These are phyloP conservation scores for Eristalinus aeneus DNA, from an alignment of 2,888 invertebrate species.

Conservation along the genomic window DNA sequence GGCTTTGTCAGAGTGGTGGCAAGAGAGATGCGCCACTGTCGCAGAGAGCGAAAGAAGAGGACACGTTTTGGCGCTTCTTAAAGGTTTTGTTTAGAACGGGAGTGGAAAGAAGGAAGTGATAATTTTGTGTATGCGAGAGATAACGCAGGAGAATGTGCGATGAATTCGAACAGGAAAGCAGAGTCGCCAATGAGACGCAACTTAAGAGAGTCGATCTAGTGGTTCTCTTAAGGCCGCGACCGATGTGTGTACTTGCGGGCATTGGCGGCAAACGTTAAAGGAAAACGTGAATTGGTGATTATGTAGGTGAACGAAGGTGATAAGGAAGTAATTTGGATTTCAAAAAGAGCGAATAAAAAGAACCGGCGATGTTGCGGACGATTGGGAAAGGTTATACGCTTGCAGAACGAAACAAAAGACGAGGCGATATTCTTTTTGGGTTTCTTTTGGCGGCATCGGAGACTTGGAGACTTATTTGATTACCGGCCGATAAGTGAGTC, in stretches of 20 bases:
- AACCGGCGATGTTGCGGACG: not conserved
- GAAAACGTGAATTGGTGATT: constrained; percentile 49
- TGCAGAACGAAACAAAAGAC: not conserved
- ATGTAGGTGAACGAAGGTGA: constrained; percentile 42
- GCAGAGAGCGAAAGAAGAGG: constrained; percentile 26
- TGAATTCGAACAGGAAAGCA: not conserved
- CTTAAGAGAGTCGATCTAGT: constrained; percentile 45
- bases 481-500: not conserved
- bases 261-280: constrained; percentile 63
- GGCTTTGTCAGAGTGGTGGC: not conserved
- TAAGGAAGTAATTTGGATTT: constrained; percentile 53
- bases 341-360: not conserved
- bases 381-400: constrained; percentile 13
- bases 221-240: constrained; percentile 41
- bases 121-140: constrained; percentile 26
- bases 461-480: not conserved
- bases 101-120: constrained; percentile 53
- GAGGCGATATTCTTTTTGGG: not conserved
- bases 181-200: not conserved
- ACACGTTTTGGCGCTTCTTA: constrained; percentile 52
- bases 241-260: not conserved
- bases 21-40: constrained; percentile 33
- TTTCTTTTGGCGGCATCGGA: not conserved
- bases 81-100: constrained; percentile 64
- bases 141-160: not conserved